Evolutionary conservation across 2,113 vertebrate genomes (phyloP), one percentile per base, ranked within the genome.

Genomic region (Himantopus leucocephalus): DNA sequence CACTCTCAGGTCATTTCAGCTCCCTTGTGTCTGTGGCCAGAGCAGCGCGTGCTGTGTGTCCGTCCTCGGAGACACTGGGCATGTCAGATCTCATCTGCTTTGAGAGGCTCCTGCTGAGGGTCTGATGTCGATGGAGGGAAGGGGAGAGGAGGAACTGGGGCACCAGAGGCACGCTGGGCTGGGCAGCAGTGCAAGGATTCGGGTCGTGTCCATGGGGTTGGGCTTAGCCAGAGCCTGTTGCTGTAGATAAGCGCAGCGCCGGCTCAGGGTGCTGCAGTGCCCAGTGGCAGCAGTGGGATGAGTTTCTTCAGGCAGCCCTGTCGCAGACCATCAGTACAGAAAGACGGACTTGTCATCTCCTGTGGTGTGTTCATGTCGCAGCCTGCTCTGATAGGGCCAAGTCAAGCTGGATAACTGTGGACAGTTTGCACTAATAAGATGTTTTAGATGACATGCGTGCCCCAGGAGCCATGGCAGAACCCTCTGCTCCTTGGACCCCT

Each of bases 31-130:
- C 29, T 50, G 59, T 16, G 68, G 64, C 72, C 88, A 23, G 56
- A 81, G 83, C 85, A 34, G 39, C 0, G 1, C 6, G 8, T 63
- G 43, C 75, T 82, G 41, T 0, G 0, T 45, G 47, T 34, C 32
- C 5, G 0, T 73, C 73, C 73, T 66, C 0, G 0, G 66, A 41
- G 75, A 66, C 15, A 1, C 10, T 0, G 0, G 9, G 24, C 63
- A 88, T 1, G 12, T 94, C 76, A 37, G 63, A 72, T 85, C 66
- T 60, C 47, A 8, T 29, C 66, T 83, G 68, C 79, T 84, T 29
- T 3, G 6, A 35, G 55, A 43, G 47, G 16, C 75, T 47, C 8
- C 1, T 45, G 37, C 13, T 15, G 43, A 63, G 55, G 20, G 20
- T 64, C 29, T 79, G 81, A 24, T 90, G 59, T 48, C 4, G 5